A percentile compares a stretch with the other conserved stretches of the same genome.
Conservation (phyloP, 2,797 vertebrate genomes). For the Centropyge bicolor region DNA sequence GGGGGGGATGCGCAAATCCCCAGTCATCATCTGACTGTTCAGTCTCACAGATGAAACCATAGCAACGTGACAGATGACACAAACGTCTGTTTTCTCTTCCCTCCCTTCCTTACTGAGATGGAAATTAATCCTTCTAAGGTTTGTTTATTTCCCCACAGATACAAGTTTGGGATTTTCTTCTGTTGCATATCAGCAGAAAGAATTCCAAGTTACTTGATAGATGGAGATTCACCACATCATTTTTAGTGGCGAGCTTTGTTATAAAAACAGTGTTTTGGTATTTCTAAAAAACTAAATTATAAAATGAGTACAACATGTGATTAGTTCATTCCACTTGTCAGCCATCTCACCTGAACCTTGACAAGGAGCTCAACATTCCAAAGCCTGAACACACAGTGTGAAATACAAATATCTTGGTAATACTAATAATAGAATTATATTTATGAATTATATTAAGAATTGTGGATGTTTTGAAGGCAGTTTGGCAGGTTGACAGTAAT, state of each 20-base stretch:
- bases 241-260: too few relatives aligned
- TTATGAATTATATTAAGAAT: too few relatives aligned
- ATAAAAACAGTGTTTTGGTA: neutral
- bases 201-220: too few relatives aligned
- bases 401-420: too few relatives aligned
- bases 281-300: neutral
- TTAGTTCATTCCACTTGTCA: neutral
- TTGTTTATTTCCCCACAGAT: slow-evolving; percentile 30
- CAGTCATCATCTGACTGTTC: slow-evolving; percentile 7
- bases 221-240: too few relatives aligned
- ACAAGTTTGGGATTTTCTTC: neutral
- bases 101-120: slow-evolving; percentile 1
- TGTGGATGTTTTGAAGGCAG: too few relatives aligned
- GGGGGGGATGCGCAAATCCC: neutral
- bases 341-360: neutral
- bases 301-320: neutral
- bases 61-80: slow-evolving; percentile 29
- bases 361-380: neutral
- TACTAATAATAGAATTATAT: too few relatives aligned
- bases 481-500: too few relatives aligned
- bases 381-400: neutral
- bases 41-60: slow-evolving; percentile 33
- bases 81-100: neutral
- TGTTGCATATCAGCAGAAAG: too few relatives aligned
- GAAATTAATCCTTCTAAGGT: slow-evolving; percentile 27